Conservation (phyloP, 2,888 invertebrate species). For the Palloptera scutellata region DNA sequence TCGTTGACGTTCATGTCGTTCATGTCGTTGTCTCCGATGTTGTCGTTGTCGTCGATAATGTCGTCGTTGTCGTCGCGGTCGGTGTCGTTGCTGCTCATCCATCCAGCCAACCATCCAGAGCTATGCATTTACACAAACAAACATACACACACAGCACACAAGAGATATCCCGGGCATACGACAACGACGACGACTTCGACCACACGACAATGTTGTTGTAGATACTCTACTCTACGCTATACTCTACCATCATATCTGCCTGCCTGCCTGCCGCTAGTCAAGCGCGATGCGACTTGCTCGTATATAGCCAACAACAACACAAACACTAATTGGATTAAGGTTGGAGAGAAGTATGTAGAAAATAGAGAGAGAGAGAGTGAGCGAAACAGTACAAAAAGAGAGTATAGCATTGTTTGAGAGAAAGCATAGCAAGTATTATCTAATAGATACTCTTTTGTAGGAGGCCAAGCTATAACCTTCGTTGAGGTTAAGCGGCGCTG, state of each 20-base stretch:
- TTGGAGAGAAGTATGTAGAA: slow-evolving; percentile 32
- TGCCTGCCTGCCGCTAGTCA: slow-evolving; percentile 20
- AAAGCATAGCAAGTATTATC: no score
- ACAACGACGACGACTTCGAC: slow-evolving; percentile 1
- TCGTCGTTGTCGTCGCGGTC: not conserved
- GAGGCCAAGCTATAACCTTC: slow-evolving; percentile 39
- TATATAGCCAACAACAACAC: slow-evolving; percentile 17
- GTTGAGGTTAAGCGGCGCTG: slow-evolving; percentile 41
- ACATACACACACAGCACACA: slow-evolving; percentile 17
- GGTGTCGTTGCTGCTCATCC: slow-evolving; percentile 10
- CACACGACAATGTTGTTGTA: no score
- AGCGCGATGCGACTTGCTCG: slow-evolving; percentile 9
- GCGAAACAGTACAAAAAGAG: slow-evolving; percentile 11
- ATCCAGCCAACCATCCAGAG: slow-evolving; percentile 28
- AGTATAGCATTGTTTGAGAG: not conserved
- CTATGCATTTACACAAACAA: slow-evolving; percentile 9
- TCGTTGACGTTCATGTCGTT: slow-evolving; percentile 12
- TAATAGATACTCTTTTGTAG: no score
- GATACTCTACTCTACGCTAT: no score
- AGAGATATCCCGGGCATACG: slow-evolving; percentile 35
- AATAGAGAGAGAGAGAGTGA: slow-evolving; percentile 15
- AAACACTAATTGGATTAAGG: slow-evolving; percentile 44
- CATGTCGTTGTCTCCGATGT: not conserved
- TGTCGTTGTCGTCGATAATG: not conserved
- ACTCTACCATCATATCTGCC: not conserved